Base-by-base conservation (phyloP, 1,140 invertebrate genomes). In the Streblospio benedicti region DNA sequence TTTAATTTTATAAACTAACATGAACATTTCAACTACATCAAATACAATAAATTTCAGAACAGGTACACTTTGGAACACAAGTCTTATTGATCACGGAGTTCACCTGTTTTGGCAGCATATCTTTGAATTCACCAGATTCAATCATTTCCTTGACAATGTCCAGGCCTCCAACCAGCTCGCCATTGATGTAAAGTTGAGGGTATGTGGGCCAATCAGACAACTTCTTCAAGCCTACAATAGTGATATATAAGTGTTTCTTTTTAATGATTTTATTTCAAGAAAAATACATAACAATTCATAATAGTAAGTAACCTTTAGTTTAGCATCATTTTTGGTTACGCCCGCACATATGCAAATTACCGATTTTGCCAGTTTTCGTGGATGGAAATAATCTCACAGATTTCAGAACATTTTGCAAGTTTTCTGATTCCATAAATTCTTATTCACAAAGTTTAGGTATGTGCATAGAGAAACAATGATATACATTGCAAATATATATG, bases 91-190 rank as follows among this genome's bases (percentile, higher is more conserved):
- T n/a, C n/a, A n/a, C n/a, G n/a, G n/a, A n/a, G 61, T 59, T 50
- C n/a, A n/a, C n/a, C n/a, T 64, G 59, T 57, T 66, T 61, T 4
- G 73, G 75, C 28, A 75, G 63, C 31, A 68, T 60, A 25, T 64
- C 57, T 56, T 72, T 56, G 18, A 77, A 62, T 57, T 77, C 74
- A 23, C 70, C 70, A 9, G 67, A 66, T 59, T 73, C 73, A 0
- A 70, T 68, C 44, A 77, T 59, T 65, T 77, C 74, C 57, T 92
- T 91, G 38, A 99, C 83, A 67, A 99, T 97, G 76, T 99, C 96
- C 63, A 99, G 80, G 35, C 96, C 96, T 31, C 96, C 96, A 69
- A 99, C 81, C 0, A 99, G 79, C 73, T 96, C 89, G 28, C 95
- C 95, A 70, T 95, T 91, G 0, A 93, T 84, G 68, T 98, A 99